Evolutionary conservation across 2,113 vertebrate species (phyloP).

Genomic region (Salminus brasiliensis): DNA sequence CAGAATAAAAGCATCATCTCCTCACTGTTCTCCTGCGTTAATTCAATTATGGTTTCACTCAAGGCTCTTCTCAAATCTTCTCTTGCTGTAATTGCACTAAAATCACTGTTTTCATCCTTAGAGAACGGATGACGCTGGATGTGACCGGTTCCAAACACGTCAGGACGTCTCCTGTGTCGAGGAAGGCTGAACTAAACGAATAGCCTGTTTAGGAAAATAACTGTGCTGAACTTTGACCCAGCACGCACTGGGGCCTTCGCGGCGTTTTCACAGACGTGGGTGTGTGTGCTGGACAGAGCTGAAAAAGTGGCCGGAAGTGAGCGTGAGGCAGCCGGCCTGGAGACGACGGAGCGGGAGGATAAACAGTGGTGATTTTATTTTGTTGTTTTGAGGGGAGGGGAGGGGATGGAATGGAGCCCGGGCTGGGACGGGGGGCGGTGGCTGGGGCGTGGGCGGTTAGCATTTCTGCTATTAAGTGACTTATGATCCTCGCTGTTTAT

Average conservation of each 20-base stretch:
- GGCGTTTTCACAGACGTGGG: background rate
- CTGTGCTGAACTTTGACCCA: slow-evolving; percentile 19
- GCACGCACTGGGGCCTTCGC: background rate
- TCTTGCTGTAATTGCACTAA: background rate
- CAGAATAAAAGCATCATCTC: background rate
- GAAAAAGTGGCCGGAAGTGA: background rate
- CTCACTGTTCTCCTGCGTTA: background rate
- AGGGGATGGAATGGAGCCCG: no score
- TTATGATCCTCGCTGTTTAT: slow-evolving; percentile 17
- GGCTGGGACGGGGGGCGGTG: no score
- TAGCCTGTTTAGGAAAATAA: slow-evolving; percentile 11
- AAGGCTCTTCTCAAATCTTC: no score
- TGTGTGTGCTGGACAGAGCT: background rate
- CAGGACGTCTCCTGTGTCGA: background rate
- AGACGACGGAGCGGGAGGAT: background rate
- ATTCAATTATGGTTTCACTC: background rate
- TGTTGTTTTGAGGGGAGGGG: background rate
- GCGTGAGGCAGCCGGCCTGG: background rate
- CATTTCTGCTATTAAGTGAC: background rate
- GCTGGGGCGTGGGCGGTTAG: no score
- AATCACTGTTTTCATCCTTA: background rate
- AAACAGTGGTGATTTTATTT: background rate
- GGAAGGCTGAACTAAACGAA: background rate
- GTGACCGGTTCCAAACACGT: background rate
- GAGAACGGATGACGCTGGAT: background rate